Percentiles rank a stretch among this genome's conserved stretches.
Evolutionary conservation across 1,140 invertebrate genomes (phyloP).

Genomic region (Mycetomoellerius zeteki): DNA sequence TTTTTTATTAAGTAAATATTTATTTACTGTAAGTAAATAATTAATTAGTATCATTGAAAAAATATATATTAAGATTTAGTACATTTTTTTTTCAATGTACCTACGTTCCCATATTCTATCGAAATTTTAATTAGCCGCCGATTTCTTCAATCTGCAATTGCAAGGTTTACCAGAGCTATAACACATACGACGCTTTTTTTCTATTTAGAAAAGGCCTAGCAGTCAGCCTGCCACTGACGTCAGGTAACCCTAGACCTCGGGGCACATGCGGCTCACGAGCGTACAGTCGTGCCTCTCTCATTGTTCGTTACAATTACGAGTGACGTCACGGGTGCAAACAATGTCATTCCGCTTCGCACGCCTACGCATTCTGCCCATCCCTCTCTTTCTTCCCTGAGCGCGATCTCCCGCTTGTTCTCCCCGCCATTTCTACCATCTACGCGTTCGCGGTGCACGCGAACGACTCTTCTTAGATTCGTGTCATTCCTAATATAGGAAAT

Average conservation of each 20-base stretch:
- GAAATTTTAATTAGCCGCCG: not conserved
- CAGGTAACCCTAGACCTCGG: constrained; percentile 64
- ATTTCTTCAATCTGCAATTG: constrained; percentile 5
- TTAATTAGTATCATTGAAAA: too few relatives aligned
- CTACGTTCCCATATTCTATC: not conserved
- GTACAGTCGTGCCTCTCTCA: constrained; percentile 74
- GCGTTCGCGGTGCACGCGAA: constrained; percentile 44
- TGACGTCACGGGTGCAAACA: constrained; percentile 84
- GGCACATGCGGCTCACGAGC: constrained; percentile 39
- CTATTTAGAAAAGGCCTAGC: constrained; percentile 10
- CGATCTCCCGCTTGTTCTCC: constrained; percentile 54
- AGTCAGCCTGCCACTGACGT: constrained; percentile 25
- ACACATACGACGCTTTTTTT: constrained; percentile 4
- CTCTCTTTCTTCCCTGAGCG: constrained; percentile 51
- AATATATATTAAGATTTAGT: too few relatives aligned
- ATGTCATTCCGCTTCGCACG: constrained; percentile 81
- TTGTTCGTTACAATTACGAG: constrained; percentile 82
- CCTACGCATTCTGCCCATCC: constrained; percentile 65
- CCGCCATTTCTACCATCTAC: constrained; percentile 42
- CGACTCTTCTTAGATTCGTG: constrained; percentile 24
- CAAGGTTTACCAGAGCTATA: not conserved
- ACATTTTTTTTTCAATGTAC: too few relatives aligned
- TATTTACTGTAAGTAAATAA: too few relatives aligned
- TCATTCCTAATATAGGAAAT: constrained; percentile 22
- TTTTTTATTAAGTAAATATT: too few relatives aligned